Evolutionary conservation across 2,797 vertebrate genomes (phyloP).

Genomic region (Echiichthys vipera): DNA sequence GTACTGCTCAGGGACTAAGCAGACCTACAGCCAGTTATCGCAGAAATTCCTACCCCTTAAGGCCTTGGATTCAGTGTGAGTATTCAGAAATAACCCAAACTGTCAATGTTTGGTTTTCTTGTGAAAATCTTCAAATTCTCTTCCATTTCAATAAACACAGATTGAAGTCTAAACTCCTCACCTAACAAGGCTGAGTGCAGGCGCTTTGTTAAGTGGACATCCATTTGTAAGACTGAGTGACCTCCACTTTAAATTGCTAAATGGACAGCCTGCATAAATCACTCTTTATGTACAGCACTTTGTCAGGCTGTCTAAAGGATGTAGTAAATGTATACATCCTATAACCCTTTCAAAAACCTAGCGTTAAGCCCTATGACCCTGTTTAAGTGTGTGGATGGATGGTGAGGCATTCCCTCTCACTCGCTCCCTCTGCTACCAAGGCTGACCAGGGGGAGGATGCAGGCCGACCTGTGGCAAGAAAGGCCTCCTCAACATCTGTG

Average conservation of each 20-base stretch:
- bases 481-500: constrained; percentile 86
- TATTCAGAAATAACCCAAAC: constrained; percentile 47
- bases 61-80: constrained; percentile 25
- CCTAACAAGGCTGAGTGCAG: not conserved
- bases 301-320: constrained; percentile 44
- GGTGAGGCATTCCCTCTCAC: constrained; percentile 29
- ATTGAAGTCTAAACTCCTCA: constrained; percentile 12
- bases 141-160: constrained; percentile 21
- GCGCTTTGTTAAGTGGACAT: constrained; percentile 21
- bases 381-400: constrained; percentile 66
- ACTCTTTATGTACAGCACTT: constrained; percentile 43
- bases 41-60: not conserved
- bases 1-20: constrained; percentile 13
- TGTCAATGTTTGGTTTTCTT: constrained; percentile 16
- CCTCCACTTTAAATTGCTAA: constrained; percentile 39
- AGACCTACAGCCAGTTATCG: constrained; percentile 24
- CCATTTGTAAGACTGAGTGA: constrained; percentile 32
- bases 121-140: constrained; percentile 24
- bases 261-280: constrained; percentile 51
- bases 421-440: constrained; percentile 53
- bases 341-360: constrained; percentile 50
- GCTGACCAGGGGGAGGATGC: constrained; percentile 66
- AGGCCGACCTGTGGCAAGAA: constrained; percentile 77
- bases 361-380: constrained; percentile 44
- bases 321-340: constrained; percentile 24